A percentile compares a stretch with the other conserved stretches of the same genome.
Evolutionary conservation across 2,113 vertebrate genomes (phyloP).

Genomic region (Odontesthes bonariensis): DNA sequence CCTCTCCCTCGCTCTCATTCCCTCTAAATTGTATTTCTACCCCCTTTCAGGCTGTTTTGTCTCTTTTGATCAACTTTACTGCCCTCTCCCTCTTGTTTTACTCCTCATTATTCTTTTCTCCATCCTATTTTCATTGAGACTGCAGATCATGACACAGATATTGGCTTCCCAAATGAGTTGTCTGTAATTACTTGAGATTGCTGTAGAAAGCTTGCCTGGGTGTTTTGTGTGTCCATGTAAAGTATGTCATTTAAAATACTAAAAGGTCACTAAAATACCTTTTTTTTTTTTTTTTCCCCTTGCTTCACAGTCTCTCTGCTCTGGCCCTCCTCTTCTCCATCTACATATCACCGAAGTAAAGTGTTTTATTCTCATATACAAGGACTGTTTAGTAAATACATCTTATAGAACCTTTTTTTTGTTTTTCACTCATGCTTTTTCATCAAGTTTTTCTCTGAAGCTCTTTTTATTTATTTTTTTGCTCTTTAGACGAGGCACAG

Average conservation of each 20-base stretch:
- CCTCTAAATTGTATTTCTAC: constrained; percentile 46
- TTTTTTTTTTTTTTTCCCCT: neutral
- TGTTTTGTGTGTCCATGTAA: neutral
- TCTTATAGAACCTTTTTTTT: constrained; percentile 18
- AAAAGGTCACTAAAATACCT: neutral
- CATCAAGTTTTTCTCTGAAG: constrained; percentile 38
- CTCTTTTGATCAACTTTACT: constrained; percentile 63
- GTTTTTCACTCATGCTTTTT: constrained; percentile 21
- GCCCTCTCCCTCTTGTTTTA: constrained; percentile 25
- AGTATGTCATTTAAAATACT: neutral
- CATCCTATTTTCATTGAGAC: constrained; percentile 7
- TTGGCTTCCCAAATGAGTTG: constrained; percentile 41
- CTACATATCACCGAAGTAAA: constrained; percentile 28
- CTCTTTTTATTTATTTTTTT: constrained; percentile 3
- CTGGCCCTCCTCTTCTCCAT: neutral
- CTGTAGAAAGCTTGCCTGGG: constrained; percentile 12
- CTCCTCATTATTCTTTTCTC: neutral
- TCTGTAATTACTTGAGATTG: constrained; percentile 53
- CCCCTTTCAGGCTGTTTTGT: constrained; percentile 40
- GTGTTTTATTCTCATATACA: constrained; percentile 27
- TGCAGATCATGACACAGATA: constrained; percentile 46
- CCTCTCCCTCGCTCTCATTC: constrained; percentile 25
- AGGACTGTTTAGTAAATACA: constrained; percentile 6
- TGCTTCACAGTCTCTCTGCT: neutral
- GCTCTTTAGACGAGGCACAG: neutral